phyloP scores from a whole-genome alignment of 2,888 invertebrate species.

The Aleiodes alternator region DNA sequence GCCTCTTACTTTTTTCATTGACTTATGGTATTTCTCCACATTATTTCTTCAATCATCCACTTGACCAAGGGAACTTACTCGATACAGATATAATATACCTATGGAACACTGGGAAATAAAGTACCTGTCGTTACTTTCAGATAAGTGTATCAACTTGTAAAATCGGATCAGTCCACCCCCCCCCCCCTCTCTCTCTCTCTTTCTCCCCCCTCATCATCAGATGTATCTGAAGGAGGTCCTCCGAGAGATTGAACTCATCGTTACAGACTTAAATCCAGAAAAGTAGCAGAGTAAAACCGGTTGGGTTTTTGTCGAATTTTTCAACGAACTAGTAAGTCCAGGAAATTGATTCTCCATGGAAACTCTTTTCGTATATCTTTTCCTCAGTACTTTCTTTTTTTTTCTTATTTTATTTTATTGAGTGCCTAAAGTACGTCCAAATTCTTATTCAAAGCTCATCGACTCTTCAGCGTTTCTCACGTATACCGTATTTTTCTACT shows the following conservation, averaged over 20 bases:
- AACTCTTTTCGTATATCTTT: background rate
- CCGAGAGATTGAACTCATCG: constrained; percentile 13
- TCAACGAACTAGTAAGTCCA: constrained; percentile 1
- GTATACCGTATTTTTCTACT: background rate
- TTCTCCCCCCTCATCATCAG: background rate
- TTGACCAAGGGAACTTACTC: background rate
- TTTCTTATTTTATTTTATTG: background rate
- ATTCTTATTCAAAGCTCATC: constrained; percentile 33
- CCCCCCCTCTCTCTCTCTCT: background rate
- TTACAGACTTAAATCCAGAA: constrained; percentile 27
- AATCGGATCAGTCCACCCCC: background rate
- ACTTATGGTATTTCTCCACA: background rate
- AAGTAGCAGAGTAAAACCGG: background rate
- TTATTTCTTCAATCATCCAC: background rate
- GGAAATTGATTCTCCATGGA: constrained; percentile 32
- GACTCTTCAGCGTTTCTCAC: constrained; percentile 17
- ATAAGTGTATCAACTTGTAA: constrained; percentile 21
- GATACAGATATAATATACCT: too few species aligned
- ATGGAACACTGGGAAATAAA: background rate
- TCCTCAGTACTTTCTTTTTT: background rate
- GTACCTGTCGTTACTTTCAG: too few species aligned
- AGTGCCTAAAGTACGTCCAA: constrained; percentile 4
- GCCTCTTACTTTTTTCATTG: background rate
- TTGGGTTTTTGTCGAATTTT: constrained; percentile 23
- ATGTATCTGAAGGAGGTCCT: constrained; percentile 33